phyloP scores from a whole-genome alignment of 2,113 vertebrate genomes.

The Sporophila hypoxantha region DNA sequence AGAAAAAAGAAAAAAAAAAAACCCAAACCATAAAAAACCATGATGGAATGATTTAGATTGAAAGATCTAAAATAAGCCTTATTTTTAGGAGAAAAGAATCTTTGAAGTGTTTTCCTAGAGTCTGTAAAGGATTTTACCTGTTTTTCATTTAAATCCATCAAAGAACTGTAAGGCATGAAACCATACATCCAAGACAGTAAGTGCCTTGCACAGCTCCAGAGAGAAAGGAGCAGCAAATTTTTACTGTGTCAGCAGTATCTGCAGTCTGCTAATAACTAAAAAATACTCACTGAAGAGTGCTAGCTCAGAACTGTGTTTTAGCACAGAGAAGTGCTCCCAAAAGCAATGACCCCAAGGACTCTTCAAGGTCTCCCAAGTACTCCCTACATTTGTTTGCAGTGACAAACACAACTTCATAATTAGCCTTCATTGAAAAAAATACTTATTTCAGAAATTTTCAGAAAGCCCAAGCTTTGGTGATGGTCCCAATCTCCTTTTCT shows the following conservation, averaged over 20 bases:
- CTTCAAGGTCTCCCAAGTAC: neutral
- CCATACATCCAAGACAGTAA: neutral
- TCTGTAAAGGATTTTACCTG: neutral
- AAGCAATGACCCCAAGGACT: neutral
- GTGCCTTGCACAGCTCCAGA: neutral
- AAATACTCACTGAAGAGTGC: neutral
- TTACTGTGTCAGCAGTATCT: neutral
- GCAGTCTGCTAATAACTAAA: neutral
- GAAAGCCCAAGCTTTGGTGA: neutral
- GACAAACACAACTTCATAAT: neutral
- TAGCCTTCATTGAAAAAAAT: neutral
- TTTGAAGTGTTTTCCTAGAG: neutral
- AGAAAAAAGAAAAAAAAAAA: neutral
- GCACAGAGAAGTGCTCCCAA: neutral
- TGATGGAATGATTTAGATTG: neutral
- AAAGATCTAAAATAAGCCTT: neutral
- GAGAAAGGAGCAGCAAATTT: neutral
- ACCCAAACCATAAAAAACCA: fast-evolving
- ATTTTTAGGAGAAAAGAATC: neutral
- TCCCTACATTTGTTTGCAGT: neutral
- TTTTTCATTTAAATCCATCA: neutral
- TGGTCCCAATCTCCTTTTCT: neutral
- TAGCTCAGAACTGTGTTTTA: neutral
- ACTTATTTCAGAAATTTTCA: neutral
- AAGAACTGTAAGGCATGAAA: neutral